A percentile compares a stretch with the other conserved stretches of the same genome.
These are phyloP conservation scores for Idaea aversata DNA, from an alignment of 2,888 invertebrate species.

Conservation along the genomic window DNA sequence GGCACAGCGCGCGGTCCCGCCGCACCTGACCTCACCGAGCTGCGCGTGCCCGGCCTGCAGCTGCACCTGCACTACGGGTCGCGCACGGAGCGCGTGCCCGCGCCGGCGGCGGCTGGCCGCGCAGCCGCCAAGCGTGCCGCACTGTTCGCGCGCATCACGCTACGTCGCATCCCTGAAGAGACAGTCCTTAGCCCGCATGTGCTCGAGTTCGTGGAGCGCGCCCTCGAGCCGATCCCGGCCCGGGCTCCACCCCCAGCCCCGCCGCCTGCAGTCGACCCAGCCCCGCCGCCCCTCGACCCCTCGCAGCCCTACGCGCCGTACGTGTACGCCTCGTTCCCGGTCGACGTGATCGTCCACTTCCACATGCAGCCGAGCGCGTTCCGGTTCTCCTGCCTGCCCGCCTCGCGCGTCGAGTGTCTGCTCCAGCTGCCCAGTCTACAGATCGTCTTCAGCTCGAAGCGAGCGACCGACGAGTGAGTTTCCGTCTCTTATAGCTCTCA, in stretches of 20 bases:
- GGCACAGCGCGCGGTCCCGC: conserved; percentile 61
- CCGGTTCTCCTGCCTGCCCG: conserved; percentile 96
- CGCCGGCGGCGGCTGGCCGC: conserved; percentile 60
- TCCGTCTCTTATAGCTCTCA: neutral
- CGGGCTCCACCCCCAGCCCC: conserved; percentile 74
- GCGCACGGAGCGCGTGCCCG: conserved; percentile 79
- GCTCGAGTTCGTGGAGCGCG: conserved; percentile 97
- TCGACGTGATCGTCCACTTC: conserved; percentile 99
- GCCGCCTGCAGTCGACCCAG: conserved; percentile 65
- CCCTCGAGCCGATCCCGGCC: conserved; percentile 95
- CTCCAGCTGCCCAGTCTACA: conserved; percentile 97
- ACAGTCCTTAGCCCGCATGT: conserved; percentile 98
- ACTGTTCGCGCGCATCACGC: conserved; percentile 96
- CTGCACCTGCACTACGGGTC: conserved; percentile 90
- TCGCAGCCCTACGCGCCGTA: conserved; percentile 85
- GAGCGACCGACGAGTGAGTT: conserved; percentile 87
- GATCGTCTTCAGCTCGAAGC: conserved; percentile 97
- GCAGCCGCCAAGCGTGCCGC: conserved; percentile 91
- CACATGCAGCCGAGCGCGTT: conserved; percentile 99
- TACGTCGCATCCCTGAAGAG: conserved; percentile 98
- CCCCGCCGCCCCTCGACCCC: conserved; percentile 53
- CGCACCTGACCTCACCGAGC: conserved; percentile 89
- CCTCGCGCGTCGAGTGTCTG: conserved; percentile 97
- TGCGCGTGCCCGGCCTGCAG: conserved; percentile 94
- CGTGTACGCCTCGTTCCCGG: conserved; percentile 96